Conservation (phyloP, 2,113 vertebrate species). For the Cettia cetti region DNA sequence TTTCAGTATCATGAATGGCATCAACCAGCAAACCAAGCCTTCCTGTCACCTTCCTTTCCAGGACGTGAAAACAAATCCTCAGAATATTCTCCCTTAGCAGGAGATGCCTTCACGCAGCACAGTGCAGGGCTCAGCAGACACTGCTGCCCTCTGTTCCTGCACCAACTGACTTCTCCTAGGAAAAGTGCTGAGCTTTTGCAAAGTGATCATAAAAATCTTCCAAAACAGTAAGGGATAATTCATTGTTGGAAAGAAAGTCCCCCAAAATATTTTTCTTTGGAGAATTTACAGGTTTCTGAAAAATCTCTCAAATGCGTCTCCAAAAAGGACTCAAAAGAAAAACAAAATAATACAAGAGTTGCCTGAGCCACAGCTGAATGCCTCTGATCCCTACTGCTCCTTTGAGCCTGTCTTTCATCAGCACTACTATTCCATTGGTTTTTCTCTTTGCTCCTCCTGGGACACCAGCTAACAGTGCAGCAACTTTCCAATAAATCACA, state of each 20-base stretch:
- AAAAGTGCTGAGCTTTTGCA: background rate
- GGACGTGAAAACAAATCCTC: background rate
- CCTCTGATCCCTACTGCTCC: background rate
- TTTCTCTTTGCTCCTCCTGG: background rate
- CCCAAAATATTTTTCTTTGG: background rate
- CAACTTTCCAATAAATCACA: background rate
- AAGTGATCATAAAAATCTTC: background rate
- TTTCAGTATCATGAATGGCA: background rate
- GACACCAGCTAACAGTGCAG: background rate
- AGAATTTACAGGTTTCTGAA: background rate
- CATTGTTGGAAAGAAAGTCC: background rate
- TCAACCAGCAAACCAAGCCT: background rate
- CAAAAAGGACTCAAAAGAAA: background rate
- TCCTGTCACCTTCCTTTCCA: background rate
- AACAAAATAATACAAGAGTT: background rate
- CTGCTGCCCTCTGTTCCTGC: too few species aligned
- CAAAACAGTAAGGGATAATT: background rate
- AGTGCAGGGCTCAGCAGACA: background rate
- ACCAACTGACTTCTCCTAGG: background rate
- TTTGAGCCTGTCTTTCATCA: background rate
- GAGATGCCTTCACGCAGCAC: rapidly evolving
- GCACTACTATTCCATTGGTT: background rate
- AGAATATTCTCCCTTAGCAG: background rate
- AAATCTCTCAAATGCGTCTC: background rate
- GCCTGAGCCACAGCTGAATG: background rate